These are phyloP conservation scores for Scelioninae gen. 2 DNA, from an alignment of 2,888 invertebrate species.

Conservation along the genomic window DNA sequence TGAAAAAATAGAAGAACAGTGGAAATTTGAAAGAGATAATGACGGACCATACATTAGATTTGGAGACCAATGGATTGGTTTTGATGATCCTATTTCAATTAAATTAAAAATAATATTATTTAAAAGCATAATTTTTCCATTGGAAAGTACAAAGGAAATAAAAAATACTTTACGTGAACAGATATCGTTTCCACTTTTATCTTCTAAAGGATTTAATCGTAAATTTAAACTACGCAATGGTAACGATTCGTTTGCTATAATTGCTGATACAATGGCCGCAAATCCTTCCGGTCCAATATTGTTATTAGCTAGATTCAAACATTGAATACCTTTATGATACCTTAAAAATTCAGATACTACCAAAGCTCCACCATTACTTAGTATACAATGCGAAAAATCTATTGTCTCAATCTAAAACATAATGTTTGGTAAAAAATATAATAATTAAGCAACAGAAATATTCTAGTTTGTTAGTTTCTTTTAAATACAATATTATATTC, in stretches of 20 bases:
- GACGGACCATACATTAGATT: slow-evolving; percentile 81
- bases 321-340: slow-evolving; percentile 72
- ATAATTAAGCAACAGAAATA: no score
- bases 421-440: no score
- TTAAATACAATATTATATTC: no score
- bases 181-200: slow-evolving; percentile 76
- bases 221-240: slow-evolving; percentile 76
- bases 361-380: slow-evolving; percentile 80
- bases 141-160: no score
- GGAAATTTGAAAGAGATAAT: slow-evolving; percentile 78
- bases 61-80: slow-evolving; percentile 89
- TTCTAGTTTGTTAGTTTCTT: no score
- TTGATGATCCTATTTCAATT: slow-evolving; percentile 79
- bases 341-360: slow-evolving; percentile 77
- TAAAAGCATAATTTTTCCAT: no score
- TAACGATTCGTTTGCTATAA: slow-evolving; percentile 75
- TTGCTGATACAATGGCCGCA: slow-evolving; percentile 77
- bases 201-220: slow-evolving; percentile 79
- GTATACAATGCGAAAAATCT: slow-evolving; percentile 81
- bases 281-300: slow-evolving; percentile 77
- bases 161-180: slow-evolving; percentile 70
- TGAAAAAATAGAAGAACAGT: slow-evolving; percentile 78
- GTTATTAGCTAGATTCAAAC: slow-evolving; percentile 78
- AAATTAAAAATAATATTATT: slow-evolving; percentile 79
- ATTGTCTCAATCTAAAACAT: slow-evolving; percentile 77